phyloP scores from a whole-genome alignment of 1,140 invertebrate genomes.

The Musca vetustissima region DNA sequence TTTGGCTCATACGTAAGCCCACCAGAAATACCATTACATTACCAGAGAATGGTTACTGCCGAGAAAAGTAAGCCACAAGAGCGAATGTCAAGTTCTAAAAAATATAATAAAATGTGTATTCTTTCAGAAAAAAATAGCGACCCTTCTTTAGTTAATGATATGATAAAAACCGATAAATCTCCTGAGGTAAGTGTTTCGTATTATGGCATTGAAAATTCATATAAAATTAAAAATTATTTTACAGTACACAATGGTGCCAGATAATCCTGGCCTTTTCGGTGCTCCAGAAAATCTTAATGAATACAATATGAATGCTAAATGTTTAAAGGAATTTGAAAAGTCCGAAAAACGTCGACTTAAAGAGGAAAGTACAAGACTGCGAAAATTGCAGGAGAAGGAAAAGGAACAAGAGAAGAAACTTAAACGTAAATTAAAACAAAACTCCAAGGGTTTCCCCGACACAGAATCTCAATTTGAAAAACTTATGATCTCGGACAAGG shows the following conservation, averaged over 20 bases:
- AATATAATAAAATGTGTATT: background rate
- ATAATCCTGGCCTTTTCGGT: conserved; percentile 61
- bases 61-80: conserved; percentile 6
- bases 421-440: conserved; percentile 65
- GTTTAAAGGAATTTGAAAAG: conserved; percentile 74
- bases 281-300: conserved; percentile 61
- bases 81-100: background rate
- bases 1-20: conserved; percentile 56
- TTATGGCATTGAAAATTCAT: background rate
- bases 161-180: conserved; percentile 61
- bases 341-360: conserved; percentile 72
- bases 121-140: conserved; percentile 43
- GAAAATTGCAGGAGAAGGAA: conserved; percentile 71
- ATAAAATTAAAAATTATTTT: conserved; percentile 23
- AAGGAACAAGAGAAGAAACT: conserved; percentile 76
- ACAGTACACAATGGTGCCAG: conserved; percentile 63
- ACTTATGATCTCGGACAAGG: conserved; percentile 73
- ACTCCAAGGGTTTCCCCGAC: conserved; percentile 55
- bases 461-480: conserved; percentile 58
- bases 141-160: conserved; percentile 33
- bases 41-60: conserved; percentile 48
- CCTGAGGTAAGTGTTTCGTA: conserved; percentile 65
- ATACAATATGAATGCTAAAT: conserved; percentile 71
- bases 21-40: conserved; percentile 52
- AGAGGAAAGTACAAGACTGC: conserved; percentile 66